Evolutionary conservation across 2,888 invertebrate species (phyloP).

Genomic region (Linnaemya tessellans): DNA sequence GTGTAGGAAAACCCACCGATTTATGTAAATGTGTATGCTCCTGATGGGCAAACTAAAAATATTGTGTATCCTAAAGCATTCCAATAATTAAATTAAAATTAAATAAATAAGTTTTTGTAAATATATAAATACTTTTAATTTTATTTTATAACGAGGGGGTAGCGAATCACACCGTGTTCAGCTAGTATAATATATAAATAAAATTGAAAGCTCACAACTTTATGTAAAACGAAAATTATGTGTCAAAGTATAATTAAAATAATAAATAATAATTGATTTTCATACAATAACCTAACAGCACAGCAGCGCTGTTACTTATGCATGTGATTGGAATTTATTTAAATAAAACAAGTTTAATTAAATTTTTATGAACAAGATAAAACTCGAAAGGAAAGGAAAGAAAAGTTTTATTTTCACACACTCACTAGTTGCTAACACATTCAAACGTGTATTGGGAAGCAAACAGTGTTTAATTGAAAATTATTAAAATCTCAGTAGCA

Average conservation of each 20-base stretch:
- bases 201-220: slow-evolving; percentile 6
- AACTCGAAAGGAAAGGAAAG: slow-evolving; percentile 32
- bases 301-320: slow-evolving; percentile 23
- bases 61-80: too few relatives aligned
- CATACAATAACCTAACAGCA: slow-evolving; percentile 29
- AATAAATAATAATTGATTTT: slow-evolving; percentile 30
- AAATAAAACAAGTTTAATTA: slow-evolving; percentile 44
- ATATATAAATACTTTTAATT: too few relatives aligned
- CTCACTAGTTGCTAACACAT: neutral
- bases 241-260: slow-evolving; percentile 30
- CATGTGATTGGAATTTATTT: slow-evolving; percentile 24
- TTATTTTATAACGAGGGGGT: too few relatives aligned
- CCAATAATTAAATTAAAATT: too few relatives aligned
- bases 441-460: slow-evolving; percentile 12
- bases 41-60: too few relatives aligned
- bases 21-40: too few relatives aligned
- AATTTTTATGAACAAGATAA: neutral
- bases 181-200: neutral
- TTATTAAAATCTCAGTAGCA: slow-evolving; percentile 11
- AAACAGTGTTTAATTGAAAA: slow-evolving; percentile 25
- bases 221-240: neutral
- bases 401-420: slow-evolving; percentile 6
- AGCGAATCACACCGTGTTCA: too few relatives aligned
- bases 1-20: too few relatives aligned
- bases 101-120: too few relatives aligned